Evolutionary conservation across 2,113 vertebrate genomes (phyloP).

Genomic region (Leucopsar rothschildi): DNA sequence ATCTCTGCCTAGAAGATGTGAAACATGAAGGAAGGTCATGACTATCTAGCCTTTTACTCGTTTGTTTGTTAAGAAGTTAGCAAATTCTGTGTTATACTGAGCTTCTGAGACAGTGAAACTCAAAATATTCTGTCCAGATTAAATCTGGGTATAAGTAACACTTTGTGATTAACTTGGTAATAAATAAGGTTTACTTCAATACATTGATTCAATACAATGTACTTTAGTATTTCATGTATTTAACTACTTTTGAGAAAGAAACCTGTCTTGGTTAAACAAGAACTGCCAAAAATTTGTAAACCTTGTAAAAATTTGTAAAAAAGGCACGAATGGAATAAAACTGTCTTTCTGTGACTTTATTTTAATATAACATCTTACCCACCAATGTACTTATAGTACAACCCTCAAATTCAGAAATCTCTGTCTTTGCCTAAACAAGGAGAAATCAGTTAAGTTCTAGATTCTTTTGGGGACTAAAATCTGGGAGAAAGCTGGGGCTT

Average conservation of each 20-base stretch:
- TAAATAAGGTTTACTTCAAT: neutral
- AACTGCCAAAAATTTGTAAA: neutral
- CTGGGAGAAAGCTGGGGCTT: neutral
- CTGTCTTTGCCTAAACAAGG: neutral
- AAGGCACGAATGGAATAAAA: neutral
- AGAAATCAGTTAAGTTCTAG: neutral
- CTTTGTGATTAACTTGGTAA: neutral
- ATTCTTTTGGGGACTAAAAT: neutral
- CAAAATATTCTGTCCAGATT: neutral
- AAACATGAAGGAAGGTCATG: neutral
- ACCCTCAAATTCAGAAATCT: neutral
- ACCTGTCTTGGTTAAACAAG: neutral
- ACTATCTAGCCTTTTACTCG: neutral
- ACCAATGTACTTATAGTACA: neutral
- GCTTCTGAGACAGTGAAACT: neutral
- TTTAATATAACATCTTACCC: neutral
- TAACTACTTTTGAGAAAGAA: neutral
- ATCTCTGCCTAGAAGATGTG: neutral
- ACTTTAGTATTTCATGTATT: neutral
- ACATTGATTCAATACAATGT: neutral
- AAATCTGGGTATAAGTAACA: neutral
- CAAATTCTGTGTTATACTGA: neutral
- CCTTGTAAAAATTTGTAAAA: neutral
- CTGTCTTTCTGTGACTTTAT: neutral
- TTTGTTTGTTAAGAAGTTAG: neutral